A percentile compares a stretch with the other conserved stretches of the same genome.
These are phyloP conservation scores for Drosophila ananassae DNA, from an alignment of 1,140 invertebrate species.

Conservation along the genomic window DNA sequence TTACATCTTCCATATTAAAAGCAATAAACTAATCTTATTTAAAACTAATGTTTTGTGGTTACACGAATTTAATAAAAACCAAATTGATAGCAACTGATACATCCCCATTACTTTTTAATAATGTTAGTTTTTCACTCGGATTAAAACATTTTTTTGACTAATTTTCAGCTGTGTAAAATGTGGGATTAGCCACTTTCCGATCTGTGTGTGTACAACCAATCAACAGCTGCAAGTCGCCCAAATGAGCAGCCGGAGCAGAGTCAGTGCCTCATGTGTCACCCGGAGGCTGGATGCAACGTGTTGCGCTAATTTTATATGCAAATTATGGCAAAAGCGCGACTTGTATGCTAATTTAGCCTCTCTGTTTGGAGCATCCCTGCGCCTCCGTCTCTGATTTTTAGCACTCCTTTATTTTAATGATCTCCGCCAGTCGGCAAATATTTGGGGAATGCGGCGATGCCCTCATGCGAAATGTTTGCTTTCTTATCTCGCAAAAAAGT, in stretches of 20 bases:
- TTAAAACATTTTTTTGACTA: background rate
- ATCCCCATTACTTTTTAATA: too few relatives aligned
- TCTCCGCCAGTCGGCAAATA: constrained; percentile 63
- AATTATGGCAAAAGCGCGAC: constrained; percentile 80
- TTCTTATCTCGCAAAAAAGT: constrained; percentile 74
- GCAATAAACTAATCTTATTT: too few relatives aligned
- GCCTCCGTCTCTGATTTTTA: constrained; percentile 4
- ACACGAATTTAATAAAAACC: too few relatives aligned
- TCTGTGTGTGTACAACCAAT: constrained; percentile 76
- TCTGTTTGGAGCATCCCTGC: constrained; percentile 23
- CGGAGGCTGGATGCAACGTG: constrained; percentile 58
- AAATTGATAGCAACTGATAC: too few relatives aligned
- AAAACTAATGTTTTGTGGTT: too few relatives aligned
- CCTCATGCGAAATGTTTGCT: constrained; percentile 42
- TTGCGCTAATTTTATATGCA: constrained; percentile 82
- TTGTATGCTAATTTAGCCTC: constrained; percentile 77
- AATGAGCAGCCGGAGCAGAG: constrained; percentile 54
- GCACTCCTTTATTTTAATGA: constrained; percentile 69
- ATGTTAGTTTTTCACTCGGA: too few relatives aligned
- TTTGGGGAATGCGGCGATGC: constrained; percentile 65
- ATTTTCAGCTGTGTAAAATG: constrained; percentile 1
- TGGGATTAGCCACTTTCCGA: constrained; percentile 30
- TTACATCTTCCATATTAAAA: too few relatives aligned
- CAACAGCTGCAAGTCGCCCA: constrained; percentile 68
- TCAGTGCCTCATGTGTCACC: constrained; percentile 31